phyloP scores from a whole-genome alignment of 2,888 invertebrate species.

The Aphelenchoides bicaudatus region DNA sequence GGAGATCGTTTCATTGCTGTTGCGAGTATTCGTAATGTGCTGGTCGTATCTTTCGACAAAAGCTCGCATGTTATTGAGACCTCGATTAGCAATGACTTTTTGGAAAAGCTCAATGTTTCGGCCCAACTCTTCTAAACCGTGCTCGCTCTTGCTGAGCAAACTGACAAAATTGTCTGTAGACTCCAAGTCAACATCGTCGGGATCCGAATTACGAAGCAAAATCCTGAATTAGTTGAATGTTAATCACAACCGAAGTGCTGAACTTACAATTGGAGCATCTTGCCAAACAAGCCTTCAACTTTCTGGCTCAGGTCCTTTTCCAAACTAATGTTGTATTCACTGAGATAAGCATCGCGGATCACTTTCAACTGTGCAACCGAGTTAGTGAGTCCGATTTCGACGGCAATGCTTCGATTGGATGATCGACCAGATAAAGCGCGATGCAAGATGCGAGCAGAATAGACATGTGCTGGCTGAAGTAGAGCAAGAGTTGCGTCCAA shows the following conservation, averaged over 20 bases:
- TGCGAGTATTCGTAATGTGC: slow-evolving; percentile 10
- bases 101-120: slow-evolving; percentile 51
- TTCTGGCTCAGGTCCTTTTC: slow-evolving; percentile 55
- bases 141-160: slow-evolving; percentile 8
- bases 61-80: slow-evolving; percentile 49
- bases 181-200: slow-evolving; percentile 39
- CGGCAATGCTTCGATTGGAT: slow-evolving; percentile 53
- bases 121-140: slow-evolving; percentile 50
- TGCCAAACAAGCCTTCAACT: slow-evolving; percentile 58
- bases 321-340: slow-evolving; percentile 48
- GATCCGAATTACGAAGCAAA: slow-evolving; percentile 43
- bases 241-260: too few species aligned
- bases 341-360: slow-evolving; percentile 52
- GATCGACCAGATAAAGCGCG: slow-evolving; percentile 60
- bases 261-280: slow-evolving; percentile 46
- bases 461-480: slow-evolving; percentile 60
- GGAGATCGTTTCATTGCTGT: slow-evolving; percentile 16
- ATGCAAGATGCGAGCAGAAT: slow-evolving; percentile 61
- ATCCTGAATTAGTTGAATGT: too few species aligned
- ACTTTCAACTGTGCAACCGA: slow-evolving; percentile 59
- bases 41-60: slow-evolving; percentile 47
- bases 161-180: slow-evolving; percentile 19
- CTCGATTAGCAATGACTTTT: slow-evolving; percentile 49
- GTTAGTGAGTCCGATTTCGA: slow-evolving; percentile 59
- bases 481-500: slow-evolving; percentile 61